These are phyloP conservation scores for Osedax fenrisi DNA, from an alignment of 2,888 invertebrate species.

Conservation along the genomic window DNA sequence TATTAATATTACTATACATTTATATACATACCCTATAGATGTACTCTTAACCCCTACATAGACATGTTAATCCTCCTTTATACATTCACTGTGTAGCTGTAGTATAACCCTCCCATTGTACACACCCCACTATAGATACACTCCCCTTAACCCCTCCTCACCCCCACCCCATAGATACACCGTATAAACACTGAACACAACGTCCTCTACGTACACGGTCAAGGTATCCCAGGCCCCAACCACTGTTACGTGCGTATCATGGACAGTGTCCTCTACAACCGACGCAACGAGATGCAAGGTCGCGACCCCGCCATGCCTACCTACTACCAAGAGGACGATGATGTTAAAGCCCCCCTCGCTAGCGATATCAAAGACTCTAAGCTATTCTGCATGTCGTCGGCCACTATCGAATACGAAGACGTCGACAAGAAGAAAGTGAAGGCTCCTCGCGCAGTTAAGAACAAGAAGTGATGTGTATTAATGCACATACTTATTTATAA, in stretches of 20 bases:
- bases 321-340: conserved; percentile 56
- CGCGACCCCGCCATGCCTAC: conserved; percentile 70
- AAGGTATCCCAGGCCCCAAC: conserved; percentile 68
- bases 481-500: no score
- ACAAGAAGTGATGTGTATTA: background rate
- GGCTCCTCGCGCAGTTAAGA: background rate
- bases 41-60: no score
- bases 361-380: conserved; percentile 67
- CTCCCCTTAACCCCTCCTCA: no score
- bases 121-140: no score
- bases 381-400: conserved; percentile 64
- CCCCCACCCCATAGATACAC: conserved; percentile 58
- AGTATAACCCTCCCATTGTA: no score
- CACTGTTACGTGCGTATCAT: conserved; percentile 60
- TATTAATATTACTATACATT: no score
- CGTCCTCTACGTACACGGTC: conserved; percentile 74
- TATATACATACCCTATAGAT: no score
- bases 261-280: conserved; percentile 62
- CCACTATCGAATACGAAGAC: conserved; percentile 51
- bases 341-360: conserved; percentile 54
- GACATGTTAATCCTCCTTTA: no score
- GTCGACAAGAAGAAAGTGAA: conserved; percentile 4
- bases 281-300: conserved; percentile 30
- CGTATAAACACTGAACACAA: conserved; percentile 87
- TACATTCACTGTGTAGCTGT: no score